These are phyloP conservation scores for Actenoides lindsayi DNA, from an alignment of 2,113 vertebrate genomes.

Conservation along the genomic window DNA sequence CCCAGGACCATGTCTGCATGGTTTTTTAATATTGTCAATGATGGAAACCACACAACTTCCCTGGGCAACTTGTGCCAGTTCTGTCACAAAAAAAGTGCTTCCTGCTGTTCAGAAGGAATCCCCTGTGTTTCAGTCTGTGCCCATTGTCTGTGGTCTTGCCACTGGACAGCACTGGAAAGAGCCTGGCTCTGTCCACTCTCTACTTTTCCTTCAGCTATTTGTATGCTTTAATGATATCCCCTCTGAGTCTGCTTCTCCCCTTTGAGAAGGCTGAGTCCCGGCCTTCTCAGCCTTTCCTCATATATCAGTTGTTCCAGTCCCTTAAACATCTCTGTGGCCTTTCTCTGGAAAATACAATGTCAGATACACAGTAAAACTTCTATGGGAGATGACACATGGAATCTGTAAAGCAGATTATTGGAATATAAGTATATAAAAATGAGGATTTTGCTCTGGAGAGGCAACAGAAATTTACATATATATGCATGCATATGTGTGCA, in stretches of 20 bases:
- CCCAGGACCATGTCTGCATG: accelerated
- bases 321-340: not conserved
- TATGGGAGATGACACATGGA: not conserved
- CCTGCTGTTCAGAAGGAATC: not conserved
- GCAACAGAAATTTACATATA: not conserved
- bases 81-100: not conserved
- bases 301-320: not conserved
- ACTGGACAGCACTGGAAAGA: not conserved
- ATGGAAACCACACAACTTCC: too few relatives aligned
- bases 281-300: not conserved
- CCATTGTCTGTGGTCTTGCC: not conserved
- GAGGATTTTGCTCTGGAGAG: not conserved
- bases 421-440: not conserved
- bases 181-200: not conserved
- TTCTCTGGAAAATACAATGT: not conserved
- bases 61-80: not conserved
- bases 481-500: not conserved
- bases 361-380: not conserved
- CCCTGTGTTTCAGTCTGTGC: not conserved
- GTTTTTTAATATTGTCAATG: not conserved
- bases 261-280: not conserved
- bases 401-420: not conserved
- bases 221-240: not conserved
- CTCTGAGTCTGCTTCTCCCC: not conserved
- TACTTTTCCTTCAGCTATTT: not conserved